Percentiles rank a stretch among this genome's conserved stretches.
These are phyloP conservation scores for Sthenelais limicola DNA, from an alignment of 2,888 invertebrate genomes.

Conservation along the genomic window DNA sequence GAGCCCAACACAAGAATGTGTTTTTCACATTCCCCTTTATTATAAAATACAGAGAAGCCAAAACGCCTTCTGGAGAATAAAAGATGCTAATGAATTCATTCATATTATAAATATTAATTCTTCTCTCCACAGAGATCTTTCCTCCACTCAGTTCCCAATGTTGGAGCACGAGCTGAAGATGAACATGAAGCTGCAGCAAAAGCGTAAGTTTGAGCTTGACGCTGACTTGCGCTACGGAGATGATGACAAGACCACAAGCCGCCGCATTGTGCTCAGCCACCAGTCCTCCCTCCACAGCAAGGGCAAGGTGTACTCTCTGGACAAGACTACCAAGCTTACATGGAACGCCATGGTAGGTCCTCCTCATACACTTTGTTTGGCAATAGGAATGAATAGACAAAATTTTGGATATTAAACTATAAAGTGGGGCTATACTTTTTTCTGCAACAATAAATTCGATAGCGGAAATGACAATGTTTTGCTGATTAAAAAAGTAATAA, in stretches of 20 bases:
- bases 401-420: too few species aligned
- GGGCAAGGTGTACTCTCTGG: not conserved
- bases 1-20: too few species aligned
- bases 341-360: conserved; percentile 26
- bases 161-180: conserved; percentile 53
- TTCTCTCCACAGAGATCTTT: conserved; percentile 22
- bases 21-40: too few species aligned
- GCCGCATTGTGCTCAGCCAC: conserved; percentile 15
- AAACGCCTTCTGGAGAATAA: too few species aligned
- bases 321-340: conserved; percentile 25
- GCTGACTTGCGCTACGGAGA: conserved; percentile 18
- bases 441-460: too few species aligned
- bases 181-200: conserved; percentile 47
- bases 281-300: conserved; percentile 9
- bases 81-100: too few species aligned
- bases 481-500: too few species aligned
- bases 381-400: not conserved
- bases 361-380: not conserved
- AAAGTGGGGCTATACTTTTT: too few species aligned
- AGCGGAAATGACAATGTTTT: too few species aligned
- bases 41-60: too few species aligned
- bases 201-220: not conserved
- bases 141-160: conserved; percentile 51
- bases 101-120: too few species aligned
- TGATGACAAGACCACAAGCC: conserved; percentile 14